A percentile compares a stretch with the other conserved stretches of the same genome.
Evolutionary conservation across 2,888 invertebrate species (phyloP).

Genomic region (Bombylius discolor): DNA sequence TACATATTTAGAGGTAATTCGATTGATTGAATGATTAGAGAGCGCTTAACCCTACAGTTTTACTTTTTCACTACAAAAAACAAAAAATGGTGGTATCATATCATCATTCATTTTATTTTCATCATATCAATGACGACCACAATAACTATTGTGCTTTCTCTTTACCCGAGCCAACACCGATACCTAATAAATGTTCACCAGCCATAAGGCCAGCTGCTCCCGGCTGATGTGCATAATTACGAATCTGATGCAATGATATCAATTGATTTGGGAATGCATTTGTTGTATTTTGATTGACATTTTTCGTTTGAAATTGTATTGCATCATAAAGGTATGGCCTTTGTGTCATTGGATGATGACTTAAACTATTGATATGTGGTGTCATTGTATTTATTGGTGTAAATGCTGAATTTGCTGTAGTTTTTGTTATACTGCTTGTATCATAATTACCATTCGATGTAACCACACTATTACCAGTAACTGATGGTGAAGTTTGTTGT

Average conservation of each 20-base stretch:
- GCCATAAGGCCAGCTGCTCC: slow-evolving; percentile 52
- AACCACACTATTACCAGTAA: slow-evolving; percentile 6
- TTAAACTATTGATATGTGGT: slow-evolving; percentile 57
- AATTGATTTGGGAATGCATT: slow-evolving; percentile 80
- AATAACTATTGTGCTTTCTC: slow-evolving; percentile 4
- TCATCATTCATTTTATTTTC: too few species aligned
- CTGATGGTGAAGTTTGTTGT: slow-evolving; percentile 13
- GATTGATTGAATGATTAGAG: background rate
- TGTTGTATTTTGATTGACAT: slow-evolving; percentile 49
- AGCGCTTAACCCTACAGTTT: background rate
- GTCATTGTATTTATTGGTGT: slow-evolving; percentile 87
- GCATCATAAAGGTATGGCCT: slow-evolving; percentile 88
- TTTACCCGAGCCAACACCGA: slow-evolving; percentile 34
- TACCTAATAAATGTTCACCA: slow-evolving; percentile 49
- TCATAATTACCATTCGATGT: slow-evolving; percentile 14
- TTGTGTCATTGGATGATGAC: slow-evolving; percentile 55
- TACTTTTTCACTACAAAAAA: too few species aligned
- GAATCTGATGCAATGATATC: slow-evolving; percentile 90
- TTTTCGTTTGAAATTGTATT: slow-evolving; percentile 64
- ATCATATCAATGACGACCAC: background rate
- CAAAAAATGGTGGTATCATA: too few species aligned
- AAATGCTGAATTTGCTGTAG: slow-evolving; percentile 63
- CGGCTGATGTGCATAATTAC: slow-evolving; percentile 90
- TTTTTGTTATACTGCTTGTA: slow-evolving; percentile 17
- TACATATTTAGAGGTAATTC: background rate